Conservation (phyloP, 64 coral and sea anemone species). For the Pocillopora verrucosa region DNA sequence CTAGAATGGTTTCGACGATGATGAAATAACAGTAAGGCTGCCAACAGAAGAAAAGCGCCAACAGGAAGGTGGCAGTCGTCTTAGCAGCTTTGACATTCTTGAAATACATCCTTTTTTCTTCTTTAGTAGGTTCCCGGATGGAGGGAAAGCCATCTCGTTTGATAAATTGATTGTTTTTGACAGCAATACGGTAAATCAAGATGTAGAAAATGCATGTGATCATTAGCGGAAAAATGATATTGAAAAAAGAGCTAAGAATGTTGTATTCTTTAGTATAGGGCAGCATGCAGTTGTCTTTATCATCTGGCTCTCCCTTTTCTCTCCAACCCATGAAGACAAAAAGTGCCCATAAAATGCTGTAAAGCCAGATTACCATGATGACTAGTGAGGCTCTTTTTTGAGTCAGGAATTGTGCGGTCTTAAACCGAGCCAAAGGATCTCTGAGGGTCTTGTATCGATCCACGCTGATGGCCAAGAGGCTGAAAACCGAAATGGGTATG, state of each 20-base stretch:
- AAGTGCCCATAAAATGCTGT: slow-evolving; percentile 32
- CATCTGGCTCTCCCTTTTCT: not conserved
- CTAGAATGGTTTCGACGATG: slow-evolving; percentile 3
- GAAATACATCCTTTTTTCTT: not conserved
- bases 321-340: slow-evolving; percentile 7
- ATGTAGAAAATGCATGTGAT: slow-evolving; percentile 35
- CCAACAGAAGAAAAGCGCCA: slow-evolving; percentile 52
- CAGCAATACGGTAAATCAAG: slow-evolving; percentile 40
- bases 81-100: slow-evolving; percentile 45
- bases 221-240: slow-evolving; percentile 20
- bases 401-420: slow-evolving; percentile 39
- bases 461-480: slow-evolving; percentile 31
- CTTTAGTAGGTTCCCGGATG: not conserved
- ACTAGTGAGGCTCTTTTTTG: slow-evolving; percentile 7
- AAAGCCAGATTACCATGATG: slow-evolving; percentile 28
- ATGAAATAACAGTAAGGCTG: slow-evolving; percentile 11
- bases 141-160: no score
- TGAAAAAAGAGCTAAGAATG: not conserved
- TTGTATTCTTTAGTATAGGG: not conserved
- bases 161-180: not conserved
- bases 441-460: slow-evolving; percentile 51
- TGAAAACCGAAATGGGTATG: slow-evolving; percentile 42
- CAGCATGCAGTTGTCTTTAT: not conserved
- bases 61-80: slow-evolving; percentile 41
- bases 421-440: slow-evolving; percentile 41